Evolutionary conservation across 2,888 invertebrate genomes (phyloP), one percentile per base, ranked within the genome.

Genomic region (Nomada hirtipes): DNA sequence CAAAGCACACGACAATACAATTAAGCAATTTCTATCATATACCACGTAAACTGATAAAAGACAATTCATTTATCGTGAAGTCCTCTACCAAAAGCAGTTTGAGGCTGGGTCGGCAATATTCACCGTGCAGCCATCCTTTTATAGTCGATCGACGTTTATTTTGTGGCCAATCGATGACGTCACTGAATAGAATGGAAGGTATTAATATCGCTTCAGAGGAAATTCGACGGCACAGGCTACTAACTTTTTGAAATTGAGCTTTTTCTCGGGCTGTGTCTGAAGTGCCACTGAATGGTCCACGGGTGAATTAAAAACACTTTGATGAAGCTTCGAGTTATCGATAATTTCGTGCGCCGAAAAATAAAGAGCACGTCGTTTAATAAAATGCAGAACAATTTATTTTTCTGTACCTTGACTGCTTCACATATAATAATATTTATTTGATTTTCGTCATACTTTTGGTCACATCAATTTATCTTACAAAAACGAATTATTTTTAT

Each of bases 141-240:
- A 4, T 29, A 11, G 20, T 3, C 36, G 64, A 50, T 47, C 44
- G 70, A 50, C 50, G 59, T 47, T 70, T 61, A 67, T 68, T 61
- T 74, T 61, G 52, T 15, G 63, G 42, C n/a, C 50, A 68, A 78
- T 78, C 65, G 68, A 60, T 74, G 68, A 20, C 57, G 68, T 68
- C 67, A 23, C 47, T 15, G 57, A 53, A 4, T n/a, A 47, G 47
- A 47, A 76, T 57, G 69, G 60, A 29, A 4, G 26, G 29, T 74
- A 79, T 53, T 76, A 76, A 79, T 70, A 76, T 23, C 36, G 47
- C 53, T 9, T 7, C n/a, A 23, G 23, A 55, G 26, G 53, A 47
- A 61, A 65, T 13, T 61, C 26, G 9, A 50, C 23, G 72, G 59
- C 18, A 18, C 44, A 13, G 42, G 20, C 13, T 9, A 26, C 68